Evolutionary conservation across 2,797 vertebrate genomes (phyloP), one percentile per base, ranked within the genome.

Genomic region (Brachyrhaphis roseni): DNA sequence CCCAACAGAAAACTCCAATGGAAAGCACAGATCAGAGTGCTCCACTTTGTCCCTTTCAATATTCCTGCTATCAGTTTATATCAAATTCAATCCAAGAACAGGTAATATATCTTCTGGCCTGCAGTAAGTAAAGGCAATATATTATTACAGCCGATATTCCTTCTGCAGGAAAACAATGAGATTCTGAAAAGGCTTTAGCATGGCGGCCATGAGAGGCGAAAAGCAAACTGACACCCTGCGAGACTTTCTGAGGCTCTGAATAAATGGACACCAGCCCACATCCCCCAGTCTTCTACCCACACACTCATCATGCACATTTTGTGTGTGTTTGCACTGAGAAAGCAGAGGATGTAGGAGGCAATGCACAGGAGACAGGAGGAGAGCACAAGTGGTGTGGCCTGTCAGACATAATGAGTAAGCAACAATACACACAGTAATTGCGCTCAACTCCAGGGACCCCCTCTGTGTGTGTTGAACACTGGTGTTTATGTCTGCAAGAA

Each of bases 361-460:
- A 86, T 64, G 86, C 87, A 87, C 87, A 77, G 83, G 90, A 94
- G 90, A 93, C 53, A 76, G 87, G 89, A 90, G 94, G 94, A 86
- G 92, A 89, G 90, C 90, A 93, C 89, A 94, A 90, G 93, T 84
- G 81, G 94, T 96, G 93, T 96, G 95, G 90, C 93, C 89, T 93
- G 93, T 92, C 92, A 94, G 93, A 89, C 93, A 90, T 96, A 97
- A 97, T 94, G 93, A 97, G 95, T 91, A 94, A 90, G 94, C 88
- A 94, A 94, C 94, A 94, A 96, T 94, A 96, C 92, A 95, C 93
- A 94, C 76, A 76, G 88, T 90, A 92, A 93, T 92, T 96, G 95
- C 94, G 92, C 87, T 91, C 89, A 89, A 93, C 94, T 93, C 83
- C 84, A 86, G 95, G 89, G 88, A 96, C 90, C 91, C 83, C 80